Conservation (phyloP, 2,113 vertebrate genomes). For the Dinomys branickii region DNA sequence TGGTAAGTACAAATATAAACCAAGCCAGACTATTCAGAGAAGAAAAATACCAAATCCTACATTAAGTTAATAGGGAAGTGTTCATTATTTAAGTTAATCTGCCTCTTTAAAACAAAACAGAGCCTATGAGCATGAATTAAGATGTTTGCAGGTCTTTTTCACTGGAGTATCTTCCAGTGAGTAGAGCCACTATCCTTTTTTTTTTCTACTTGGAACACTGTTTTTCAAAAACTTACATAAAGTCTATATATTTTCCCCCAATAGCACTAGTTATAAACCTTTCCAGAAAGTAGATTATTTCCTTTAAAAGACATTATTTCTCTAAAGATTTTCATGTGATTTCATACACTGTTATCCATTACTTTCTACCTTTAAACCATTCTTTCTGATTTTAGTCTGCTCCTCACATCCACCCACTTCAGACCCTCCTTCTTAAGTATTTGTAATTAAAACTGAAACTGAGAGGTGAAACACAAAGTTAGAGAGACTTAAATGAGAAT, state of each 20-base stretch:
- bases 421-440: neutral
- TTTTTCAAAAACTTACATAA: neutral
- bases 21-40: neutral
- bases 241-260: neutral
- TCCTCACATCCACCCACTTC: neutral
- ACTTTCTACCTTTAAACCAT: neutral
- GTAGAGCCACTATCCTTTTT: neutral
- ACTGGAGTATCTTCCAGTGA: neutral
- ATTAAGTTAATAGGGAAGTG: neutral
- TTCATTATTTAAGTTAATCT: slow-evolving; percentile 16
- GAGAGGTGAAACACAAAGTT: neutral
- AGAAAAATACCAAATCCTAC: neutral
- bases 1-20: neutral
- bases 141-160: neutral
- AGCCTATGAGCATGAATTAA: neutral
- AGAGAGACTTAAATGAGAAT: neutral
- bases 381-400: neutral
- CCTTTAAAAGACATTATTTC: neutral
- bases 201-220: neutral
- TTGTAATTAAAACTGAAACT: neutral
- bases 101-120: neutral
- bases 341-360: neutral
- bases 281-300: neutral
- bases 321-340: neutral
- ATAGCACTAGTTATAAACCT: neutral